A percentile compares a stretch with the other conserved stretches of the same genome.
These are phyloP conservation scores for Lateolabrax maculatus DNA, from an alignment of 2,797 vertebrate genomes.

Conservation along the genomic window DNA sequence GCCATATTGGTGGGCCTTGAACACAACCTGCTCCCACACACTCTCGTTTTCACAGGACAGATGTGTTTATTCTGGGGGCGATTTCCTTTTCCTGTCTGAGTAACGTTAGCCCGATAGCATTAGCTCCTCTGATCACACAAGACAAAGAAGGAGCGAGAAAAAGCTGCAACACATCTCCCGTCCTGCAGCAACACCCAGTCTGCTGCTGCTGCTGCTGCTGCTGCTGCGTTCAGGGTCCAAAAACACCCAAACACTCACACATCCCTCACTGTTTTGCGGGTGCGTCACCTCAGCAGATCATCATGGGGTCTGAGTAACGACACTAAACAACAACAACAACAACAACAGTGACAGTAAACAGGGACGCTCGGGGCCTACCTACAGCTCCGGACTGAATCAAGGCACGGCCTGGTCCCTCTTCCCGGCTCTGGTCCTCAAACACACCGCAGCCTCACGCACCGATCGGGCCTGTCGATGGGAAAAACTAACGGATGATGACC, in stretches of 20 bases:
- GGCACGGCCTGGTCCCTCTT: not conserved
- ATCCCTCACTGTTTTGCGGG: slow-evolving; percentile 15
- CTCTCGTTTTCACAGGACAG: not conserved
- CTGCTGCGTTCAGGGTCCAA: not conserved
- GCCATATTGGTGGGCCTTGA: not conserved
- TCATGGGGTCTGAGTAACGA: slow-evolving; percentile 18
- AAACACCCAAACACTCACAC: not conserved
- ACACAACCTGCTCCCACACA: too few species aligned
- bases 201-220: too few species aligned
- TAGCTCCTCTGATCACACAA: slow-evolving; percentile 19
- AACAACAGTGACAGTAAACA: not conserved
- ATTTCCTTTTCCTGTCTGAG: not conserved
- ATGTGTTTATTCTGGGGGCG: too few species aligned
- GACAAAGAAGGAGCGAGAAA: not conserved
- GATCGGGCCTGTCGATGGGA: slow-evolving; percentile 19
- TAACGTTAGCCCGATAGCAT: slow-evolving; percentile 26
- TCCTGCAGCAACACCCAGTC: too few species aligned
- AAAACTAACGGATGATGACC: slow-evolving; percentile 28
- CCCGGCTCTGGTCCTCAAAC: slow-evolving; percentile 12
- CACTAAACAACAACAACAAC: slow-evolving; percentile 3
- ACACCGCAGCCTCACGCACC: not conserved
- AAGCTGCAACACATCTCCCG: not conserved
- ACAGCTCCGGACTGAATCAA: slow-evolving; percentile 25
- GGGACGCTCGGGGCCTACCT: slow-evolving; percentile 31
- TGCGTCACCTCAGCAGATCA: not conserved